Evolutionary conservation across 2,113 vertebrate genomes (phyloP).

Genomic region (Oceanites oceanicus): DNA sequence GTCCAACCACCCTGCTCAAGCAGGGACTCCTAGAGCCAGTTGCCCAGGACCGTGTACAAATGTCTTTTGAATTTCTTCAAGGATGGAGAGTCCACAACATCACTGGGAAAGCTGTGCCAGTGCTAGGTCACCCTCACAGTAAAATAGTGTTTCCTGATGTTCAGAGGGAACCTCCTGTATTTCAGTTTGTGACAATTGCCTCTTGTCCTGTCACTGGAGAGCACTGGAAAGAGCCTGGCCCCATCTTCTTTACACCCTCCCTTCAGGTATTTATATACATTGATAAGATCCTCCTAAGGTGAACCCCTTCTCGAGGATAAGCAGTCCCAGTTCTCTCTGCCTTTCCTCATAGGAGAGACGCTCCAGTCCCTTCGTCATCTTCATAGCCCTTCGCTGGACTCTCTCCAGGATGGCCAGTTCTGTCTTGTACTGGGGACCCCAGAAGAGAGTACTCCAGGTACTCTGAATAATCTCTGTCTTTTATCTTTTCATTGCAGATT

Average conservation of each 20-base stretch:
- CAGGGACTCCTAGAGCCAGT: not conserved
- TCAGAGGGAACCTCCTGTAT: not conserved
- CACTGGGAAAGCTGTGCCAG: not conserved
- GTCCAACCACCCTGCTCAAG: not conserved
- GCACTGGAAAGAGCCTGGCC: not conserved
- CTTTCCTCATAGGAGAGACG: not conserved
- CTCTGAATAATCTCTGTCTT: not conserved
- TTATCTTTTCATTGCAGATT: not conserved
- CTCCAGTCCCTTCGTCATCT: not conserved
- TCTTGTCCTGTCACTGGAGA: not conserved
- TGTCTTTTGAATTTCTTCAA: not conserved
- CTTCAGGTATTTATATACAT: not conserved
- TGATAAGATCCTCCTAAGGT: not conserved
- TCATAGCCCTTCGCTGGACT: not conserved
- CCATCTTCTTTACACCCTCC: not conserved
- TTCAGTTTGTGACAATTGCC: not conserved
- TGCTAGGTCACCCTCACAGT: not conserved
- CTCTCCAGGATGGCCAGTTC: not conserved
- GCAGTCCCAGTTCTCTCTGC: not conserved
- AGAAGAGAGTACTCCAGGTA: not conserved
- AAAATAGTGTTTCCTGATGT: not conserved
- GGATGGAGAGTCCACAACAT: not conserved
- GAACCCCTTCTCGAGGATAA: not conserved
- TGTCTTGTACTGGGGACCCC: not conserved
- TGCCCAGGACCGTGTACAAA: not conserved